These are phyloP conservation scores for Mellilla xanthometata DNA, from an alignment of 2,888 invertebrate genomes.

Conservation along the genomic window DNA sequence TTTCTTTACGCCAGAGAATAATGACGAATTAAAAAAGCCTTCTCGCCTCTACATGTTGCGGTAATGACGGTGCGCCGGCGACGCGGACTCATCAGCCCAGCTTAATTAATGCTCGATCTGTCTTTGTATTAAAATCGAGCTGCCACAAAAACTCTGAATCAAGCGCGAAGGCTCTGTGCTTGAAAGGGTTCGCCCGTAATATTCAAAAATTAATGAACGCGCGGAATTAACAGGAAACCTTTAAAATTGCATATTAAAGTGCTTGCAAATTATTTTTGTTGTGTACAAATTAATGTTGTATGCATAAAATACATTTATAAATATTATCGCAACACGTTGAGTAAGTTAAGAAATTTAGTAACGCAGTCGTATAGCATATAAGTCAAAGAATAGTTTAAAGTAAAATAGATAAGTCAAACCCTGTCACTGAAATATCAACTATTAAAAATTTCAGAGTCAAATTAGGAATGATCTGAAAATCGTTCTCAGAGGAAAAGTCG, in stretches of 20 bases:
- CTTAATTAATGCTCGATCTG: conserved; percentile 82
- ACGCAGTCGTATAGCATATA: too few relatives aligned
- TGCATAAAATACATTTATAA: too few relatives aligned
- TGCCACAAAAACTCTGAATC: conserved; percentile 43
- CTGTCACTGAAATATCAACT: too few relatives aligned
- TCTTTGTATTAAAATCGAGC: conserved; percentile 79
- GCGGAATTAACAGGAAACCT: conserved; percentile 16
- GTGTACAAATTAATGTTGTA: not conserved
- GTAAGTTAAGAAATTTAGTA: too few relatives aligned
- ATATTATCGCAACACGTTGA: too few relatives aligned
- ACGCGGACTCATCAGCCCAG: conserved; percentile 74
- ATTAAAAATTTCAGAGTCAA: too few relatives aligned
- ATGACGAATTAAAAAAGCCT: conserved; percentile 80
- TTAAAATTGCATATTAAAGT: conserved; percentile 8
- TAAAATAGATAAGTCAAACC: too few relatives aligned
- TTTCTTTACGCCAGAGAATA: conserved; percentile 83
- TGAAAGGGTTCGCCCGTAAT: conserved; percentile 39
- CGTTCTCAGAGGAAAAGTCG: too few relatives aligned
- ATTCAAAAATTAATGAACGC: conserved; percentile 20
- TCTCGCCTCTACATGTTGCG: conserved; percentile 75
- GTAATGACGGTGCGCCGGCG: conserved; percentile 69
- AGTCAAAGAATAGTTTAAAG: too few relatives aligned
- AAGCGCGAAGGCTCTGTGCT: conserved; percentile 33
- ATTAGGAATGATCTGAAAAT: too few relatives aligned
- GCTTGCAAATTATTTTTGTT: not conserved